Evolutionary conservation across 37 sponge, comb jelly and placozoan genomes (phyloP).

Genomic region (Theonella swinhoei): DNA sequence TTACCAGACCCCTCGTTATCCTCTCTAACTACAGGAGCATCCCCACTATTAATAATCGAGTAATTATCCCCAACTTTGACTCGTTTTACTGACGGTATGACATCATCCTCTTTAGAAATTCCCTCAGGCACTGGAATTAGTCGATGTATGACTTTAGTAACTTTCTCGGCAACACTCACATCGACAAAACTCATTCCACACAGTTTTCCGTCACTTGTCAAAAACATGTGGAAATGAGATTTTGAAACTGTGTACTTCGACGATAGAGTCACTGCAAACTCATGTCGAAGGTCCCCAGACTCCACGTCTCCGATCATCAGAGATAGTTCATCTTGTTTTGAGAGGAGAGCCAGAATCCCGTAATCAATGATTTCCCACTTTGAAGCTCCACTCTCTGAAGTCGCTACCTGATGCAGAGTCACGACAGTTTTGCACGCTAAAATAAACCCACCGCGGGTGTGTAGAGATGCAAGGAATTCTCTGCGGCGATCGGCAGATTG

Average conservation of each 20-base stretch:
- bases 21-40: not conserved
- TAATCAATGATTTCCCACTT: conserved; percentile 40
- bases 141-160: not conserved
- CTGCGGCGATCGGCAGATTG: conserved; percentile 13
- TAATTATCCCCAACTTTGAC: not conserved
- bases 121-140: conserved; percentile 1
- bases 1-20: conserved; percentile 4
- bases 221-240: conserved; percentile 49
- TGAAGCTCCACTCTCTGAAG: not conserved
- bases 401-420: conserved; percentile 29
- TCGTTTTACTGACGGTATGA: not conserved
- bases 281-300: conserved; percentile 6
- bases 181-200: conserved; percentile 53
- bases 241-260: conserved; percentile 21
- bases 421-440: conserved; percentile 41
- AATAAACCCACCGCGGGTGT: conserved; percentile 39
- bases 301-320: conserved; percentile 27
- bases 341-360: conserved; percentile 46
- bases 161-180: conserved; percentile 22
- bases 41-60: conserved; percentile 10
- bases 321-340: conserved; percentile 11
- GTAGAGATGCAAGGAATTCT: conserved; percentile 4
- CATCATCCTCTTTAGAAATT: not conserved
- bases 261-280: conserved; percentile 2
- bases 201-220: not conserved